Percentiles rank a stretch among this genome's conserved stretches.
phyloP scores from a whole-genome alignment of 2,888 invertebrate species.

The Aphidius colemani region DNA sequence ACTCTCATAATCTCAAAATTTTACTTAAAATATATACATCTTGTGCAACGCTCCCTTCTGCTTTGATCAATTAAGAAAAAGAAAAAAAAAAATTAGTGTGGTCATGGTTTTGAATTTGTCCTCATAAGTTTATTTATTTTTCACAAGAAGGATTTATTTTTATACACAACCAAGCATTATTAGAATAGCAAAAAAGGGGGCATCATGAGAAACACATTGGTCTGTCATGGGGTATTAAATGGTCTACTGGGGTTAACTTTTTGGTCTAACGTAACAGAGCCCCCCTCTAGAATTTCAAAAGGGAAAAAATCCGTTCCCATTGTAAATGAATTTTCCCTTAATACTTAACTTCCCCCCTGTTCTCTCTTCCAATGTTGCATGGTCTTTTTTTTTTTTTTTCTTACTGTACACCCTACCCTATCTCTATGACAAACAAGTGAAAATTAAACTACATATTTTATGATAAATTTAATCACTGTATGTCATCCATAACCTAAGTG shows the following conservation, averaged over 20 bases:
- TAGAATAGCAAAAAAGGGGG: neutral
- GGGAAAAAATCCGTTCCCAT: slow-evolving; percentile 15
- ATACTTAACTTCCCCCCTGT: too few species aligned
- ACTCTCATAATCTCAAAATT: neutral
- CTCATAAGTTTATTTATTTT: neutral
- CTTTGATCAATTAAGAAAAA: slow-evolving; percentile 4
- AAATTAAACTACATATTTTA: slow-evolving; percentile 20
- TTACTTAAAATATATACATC: too few species aligned
- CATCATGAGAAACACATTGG: slow-evolving; percentile 12
- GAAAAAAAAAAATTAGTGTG: neutral
- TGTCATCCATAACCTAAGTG: neutral
- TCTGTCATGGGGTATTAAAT: slow-evolving; percentile 17
- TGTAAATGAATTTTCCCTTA: neutral
- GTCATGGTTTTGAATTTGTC: neutral
- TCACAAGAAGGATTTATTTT: neutral
- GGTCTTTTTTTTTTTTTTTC: slow-evolving; percentile 2
- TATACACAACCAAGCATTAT: neutral
- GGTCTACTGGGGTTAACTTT: slow-evolving; percentile 17
- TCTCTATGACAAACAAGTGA: slow-evolving; percentile 23
- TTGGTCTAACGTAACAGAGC: slow-evolving; percentile 8
- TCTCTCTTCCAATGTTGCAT: neutral
- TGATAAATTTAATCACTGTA: neutral
- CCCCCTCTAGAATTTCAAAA: neutral
- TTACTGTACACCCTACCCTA: neutral
- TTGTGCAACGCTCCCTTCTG: too few species aligned